Base-by-base conservation (phyloP, 2,888 invertebrate species). In the Sisyra nigra region DNA sequence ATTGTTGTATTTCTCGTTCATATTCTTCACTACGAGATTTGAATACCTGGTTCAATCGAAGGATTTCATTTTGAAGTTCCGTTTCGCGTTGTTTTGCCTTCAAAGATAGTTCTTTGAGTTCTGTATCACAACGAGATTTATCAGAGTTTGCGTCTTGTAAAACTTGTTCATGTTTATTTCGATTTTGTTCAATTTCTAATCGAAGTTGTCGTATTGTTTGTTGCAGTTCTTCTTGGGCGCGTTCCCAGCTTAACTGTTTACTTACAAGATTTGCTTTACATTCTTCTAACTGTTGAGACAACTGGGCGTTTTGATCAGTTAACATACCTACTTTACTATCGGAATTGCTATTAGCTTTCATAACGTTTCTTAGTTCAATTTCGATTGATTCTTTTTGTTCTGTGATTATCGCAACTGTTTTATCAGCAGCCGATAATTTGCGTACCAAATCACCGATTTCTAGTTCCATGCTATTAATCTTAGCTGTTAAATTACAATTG, bases 361-460 rank as follows among this genome's bases (percentile, higher is more conserved):
- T 18, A 10, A 29, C 29, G 7, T 32, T 10, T 29, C 15, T 24
- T 2, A 40, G 10, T 6, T 40, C 40, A 31, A 32, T 15, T 40
- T 40, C 30, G 29, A 40, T 15, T 9, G 14, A 30, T 15, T 11
- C 10, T 32, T 40, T 40, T 14, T 40, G 30, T 30, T 32, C 15
- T 2, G 32, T 31, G 11, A 31, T 6, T 4, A 40, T 31, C 14
- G 15, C 13, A 8, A 74, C 24, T 35, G 34, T 74, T 52, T 73
- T 71, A 49, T 67, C 64, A 8, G 69, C 59, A 49, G 70, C 67
- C 39, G 64, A 60, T 8, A 71, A 57, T 50, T 74, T 72, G 18
- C 76, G 65, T 51, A 67, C 69, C 17, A 72, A 60, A 58, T 76
- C 76, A 36, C 72, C 72, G 29, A 69, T 55, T 51, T 67, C 64